These are phyloP conservation scores for Eunapius fragilis DNA, from an alignment of 37 sponge, comb jelly and placozoan species.

Conservation along the genomic window DNA sequence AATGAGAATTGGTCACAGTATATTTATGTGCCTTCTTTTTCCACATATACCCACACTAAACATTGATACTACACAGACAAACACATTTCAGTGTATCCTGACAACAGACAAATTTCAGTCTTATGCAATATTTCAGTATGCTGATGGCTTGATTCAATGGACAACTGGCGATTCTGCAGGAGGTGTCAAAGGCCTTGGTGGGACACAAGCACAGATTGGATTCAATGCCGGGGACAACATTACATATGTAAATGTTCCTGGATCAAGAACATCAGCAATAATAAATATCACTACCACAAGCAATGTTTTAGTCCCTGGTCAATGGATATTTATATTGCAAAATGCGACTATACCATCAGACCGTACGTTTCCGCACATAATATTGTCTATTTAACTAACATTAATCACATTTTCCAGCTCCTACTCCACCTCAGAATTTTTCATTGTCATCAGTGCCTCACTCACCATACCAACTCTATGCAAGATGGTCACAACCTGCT, in stretches of 20 bases:
- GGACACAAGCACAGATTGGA: constrained; percentile 1
- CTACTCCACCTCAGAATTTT: too few species aligned
- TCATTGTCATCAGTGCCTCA: too few species aligned
- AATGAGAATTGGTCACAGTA: too few species aligned
- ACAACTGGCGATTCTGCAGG: not conserved
- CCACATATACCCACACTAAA: too few species aligned
- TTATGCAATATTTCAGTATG: not conserved
- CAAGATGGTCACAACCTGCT: too few species aligned
- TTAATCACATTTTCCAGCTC: too few species aligned
- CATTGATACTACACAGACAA: not conserved
- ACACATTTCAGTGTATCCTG: constrained; percentile 8
- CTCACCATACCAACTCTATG: too few species aligned
- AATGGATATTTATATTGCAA: not conserved
- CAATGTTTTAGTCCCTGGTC: not conserved
- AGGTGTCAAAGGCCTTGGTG: not conserved
- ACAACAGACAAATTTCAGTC: not conserved
- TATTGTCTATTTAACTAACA: too few species aligned
- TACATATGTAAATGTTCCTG: not conserved
- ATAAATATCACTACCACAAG: not conserved
- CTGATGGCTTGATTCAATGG: not conserved
- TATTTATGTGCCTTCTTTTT: not conserved
- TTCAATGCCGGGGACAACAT: not conserved
- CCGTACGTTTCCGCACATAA: too few species aligned
- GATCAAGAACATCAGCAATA: not conserved
- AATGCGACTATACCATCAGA: too few species aligned